phyloP scores from a whole-genome alignment of 1,140 invertebrate species.

The Drosophila elegans region DNA sequence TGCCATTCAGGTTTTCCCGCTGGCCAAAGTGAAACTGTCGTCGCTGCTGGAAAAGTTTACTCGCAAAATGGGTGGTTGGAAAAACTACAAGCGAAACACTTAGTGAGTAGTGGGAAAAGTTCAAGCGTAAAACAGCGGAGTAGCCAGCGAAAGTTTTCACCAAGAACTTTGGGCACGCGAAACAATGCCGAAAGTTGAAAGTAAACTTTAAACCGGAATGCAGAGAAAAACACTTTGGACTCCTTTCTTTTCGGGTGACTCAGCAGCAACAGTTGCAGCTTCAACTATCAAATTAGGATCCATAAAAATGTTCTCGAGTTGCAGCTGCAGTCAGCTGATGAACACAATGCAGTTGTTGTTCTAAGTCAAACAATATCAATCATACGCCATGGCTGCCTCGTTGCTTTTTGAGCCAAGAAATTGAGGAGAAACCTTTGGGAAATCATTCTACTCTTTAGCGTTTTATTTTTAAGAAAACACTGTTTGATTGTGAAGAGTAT shows the following conservation, averaged over 20 bases:
- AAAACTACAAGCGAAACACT: conserved; percentile 52
- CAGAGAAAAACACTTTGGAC: conserved; percentile 45
- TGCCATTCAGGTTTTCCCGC: neutral
- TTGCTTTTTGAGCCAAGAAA: neutral
- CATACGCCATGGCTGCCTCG: neutral
- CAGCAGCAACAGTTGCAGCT: conserved; percentile 32
- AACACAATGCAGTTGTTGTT: conserved; percentile 23
- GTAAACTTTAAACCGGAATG: conserved; percentile 37
- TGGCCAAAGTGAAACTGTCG: conserved; percentile 8
- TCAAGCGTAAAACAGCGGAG: conserved; percentile 59
- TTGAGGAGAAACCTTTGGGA: neutral
- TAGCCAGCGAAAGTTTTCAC: conserved; percentile 58
- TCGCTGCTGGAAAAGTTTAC: conserved; percentile 13
- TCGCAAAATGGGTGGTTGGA: conserved; percentile 1
- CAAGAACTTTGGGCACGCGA: conserved; percentile 24
- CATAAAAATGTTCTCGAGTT: conserved; percentile 65
- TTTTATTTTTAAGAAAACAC: neutral
- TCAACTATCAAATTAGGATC: conserved; percentile 61
- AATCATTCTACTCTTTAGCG: neutral
- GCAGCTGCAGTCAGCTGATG: conserved; percentile 37
- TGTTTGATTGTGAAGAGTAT: too few species aligned
- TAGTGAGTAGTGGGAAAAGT: conserved; percentile 63
- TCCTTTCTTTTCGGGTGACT: conserved; percentile 10
- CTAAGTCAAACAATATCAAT: conserved; percentile 5
- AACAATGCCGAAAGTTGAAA: conserved; percentile 68